phyloP scores from a whole-genome alignment of 2,113 vertebrate species.

The Gallinago jamesoni region DNA sequence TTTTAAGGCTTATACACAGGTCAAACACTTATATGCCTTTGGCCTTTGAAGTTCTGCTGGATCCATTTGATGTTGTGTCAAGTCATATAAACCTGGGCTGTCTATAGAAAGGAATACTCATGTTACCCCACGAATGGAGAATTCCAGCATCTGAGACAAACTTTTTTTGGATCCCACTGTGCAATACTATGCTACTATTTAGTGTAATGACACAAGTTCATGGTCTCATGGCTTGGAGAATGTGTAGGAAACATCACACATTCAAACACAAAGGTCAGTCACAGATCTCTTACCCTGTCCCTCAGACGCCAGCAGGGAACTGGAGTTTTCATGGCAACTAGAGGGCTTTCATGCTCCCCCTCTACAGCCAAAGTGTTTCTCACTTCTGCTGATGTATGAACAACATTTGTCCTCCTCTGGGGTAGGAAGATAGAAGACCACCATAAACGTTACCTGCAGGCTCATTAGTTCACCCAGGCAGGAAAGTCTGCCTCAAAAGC shows the following conservation, averaged over 20 bases:
- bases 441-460: background rate
- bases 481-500: background rate
- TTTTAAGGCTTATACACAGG: background rate
- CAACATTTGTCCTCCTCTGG: background rate
- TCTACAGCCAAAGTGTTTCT: background rate
- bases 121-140: background rate
- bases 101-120: background rate
- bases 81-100: background rate
- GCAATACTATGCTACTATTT: background rate
- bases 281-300: background rate
- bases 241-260: accelerated
- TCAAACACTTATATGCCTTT: background rate
- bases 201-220: background rate
- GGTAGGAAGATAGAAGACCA: background rate
- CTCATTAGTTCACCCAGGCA: background rate
- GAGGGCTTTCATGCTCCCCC: background rate
- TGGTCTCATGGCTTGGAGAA: background rate
- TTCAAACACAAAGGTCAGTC: background rate
- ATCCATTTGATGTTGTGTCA: background rate
- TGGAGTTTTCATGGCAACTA: background rate
- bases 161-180: background rate
- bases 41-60: background rate
- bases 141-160: background rate
- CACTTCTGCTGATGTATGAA: background rate
- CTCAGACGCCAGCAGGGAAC: background rate